Evolutionary conservation across 1,140 invertebrate genomes (phyloP), one percentile per base, ranked within the genome.

Genomic region (Anthonomus grandis): DNA sequence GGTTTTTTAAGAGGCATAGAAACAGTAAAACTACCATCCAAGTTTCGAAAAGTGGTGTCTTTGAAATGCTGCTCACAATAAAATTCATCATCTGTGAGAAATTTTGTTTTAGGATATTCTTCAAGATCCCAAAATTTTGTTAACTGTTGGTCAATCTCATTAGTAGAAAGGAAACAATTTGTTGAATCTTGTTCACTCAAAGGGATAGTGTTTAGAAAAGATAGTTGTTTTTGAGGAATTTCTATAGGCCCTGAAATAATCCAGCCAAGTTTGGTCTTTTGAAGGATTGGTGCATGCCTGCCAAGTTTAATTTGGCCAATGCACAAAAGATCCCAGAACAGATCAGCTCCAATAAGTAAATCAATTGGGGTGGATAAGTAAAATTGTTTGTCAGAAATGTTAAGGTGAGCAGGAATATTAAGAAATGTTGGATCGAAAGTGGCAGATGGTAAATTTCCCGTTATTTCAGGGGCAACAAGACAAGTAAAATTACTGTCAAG

Each of bases 191-290:
- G n/a, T 36, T 19, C 23, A 12, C 17, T 5, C 15, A 5, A 15
- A 15, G 5, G 24, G 39, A 36, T 3, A 24, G n/a, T n/a, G n/a
- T n/a, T n/a, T n/a, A n/a, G n/a, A n/a, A 8, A n/a, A 6, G 45
- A 45, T 10, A 22, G 9, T 19, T 53, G 21, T 13, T 51, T 23
- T 10, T 17, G 15, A 59, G 24, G n/a, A n/a, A n/a, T n/a, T n/a
- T n/a, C n/a, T n/a, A 53, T 39, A 6, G 38, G 38, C 1, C 63
- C 60, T 4, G 57, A 27, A 5, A 67, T 12, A 38, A 67, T 38
- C 63, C 63, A 67, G 0, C 66, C 65, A 31, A 65, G 54, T 17
- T 53, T 39, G 4, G 58, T 67, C 45, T 65, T 61, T 50, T 67
- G 64, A 8, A 65, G 34, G 4, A 59, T 50, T 2, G 45, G 55